Base-by-base conservation (phyloP, 2,113 vertebrate genomes). In the Reinhardtius hippoglossoides region DNA sequence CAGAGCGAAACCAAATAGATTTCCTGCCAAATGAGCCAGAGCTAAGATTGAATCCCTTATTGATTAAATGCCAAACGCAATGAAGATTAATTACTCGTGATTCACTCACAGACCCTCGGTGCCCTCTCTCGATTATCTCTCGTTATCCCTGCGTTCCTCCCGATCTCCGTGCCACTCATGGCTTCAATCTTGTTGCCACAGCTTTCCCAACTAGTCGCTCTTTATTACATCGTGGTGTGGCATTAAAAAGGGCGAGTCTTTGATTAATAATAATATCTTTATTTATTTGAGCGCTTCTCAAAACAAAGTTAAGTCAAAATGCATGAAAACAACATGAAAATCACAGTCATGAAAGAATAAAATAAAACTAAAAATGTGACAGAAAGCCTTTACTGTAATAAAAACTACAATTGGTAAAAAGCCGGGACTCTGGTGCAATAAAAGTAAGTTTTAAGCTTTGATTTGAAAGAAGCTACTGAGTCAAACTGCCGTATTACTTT, bases 61-160 rank as follows among this genome's bases (percentile, higher is more conserved):
- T 89, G 91, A 93, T 91, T 91, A 91, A 84, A 86, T 83, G 92
- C 80, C 89, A 88, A 91, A 89, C 13, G 63, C 68, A 86, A 87
- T 91, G 86, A 91, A 91, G 91, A 92, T 92, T 82, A 93, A 92
- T 92, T 90, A 90, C 81, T 83, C 55, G 24, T 81, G 79, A 91
- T 87, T 89, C 74, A 86, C 85, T 89, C 81, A 79, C 83, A 88
- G 87, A 76, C 69, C 83, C 42, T n/a, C 56, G 56, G 56, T 87
- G 80, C 83, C 85, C 89, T 80, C 77, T 86, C 75, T 82, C 71
- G 46, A 85, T 86, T 87, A 84, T 84, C 85, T 88, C 83, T 87
- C 56, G 44, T 90, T 87, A 88, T 85, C 83, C 73, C 71, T 74
- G 69, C 70, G 27, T 69, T 79, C 52, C 82, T 75, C 76, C 86